Conservation (phyloP, 2,888 invertebrate species). For the Drosophila atripex region DNA sequence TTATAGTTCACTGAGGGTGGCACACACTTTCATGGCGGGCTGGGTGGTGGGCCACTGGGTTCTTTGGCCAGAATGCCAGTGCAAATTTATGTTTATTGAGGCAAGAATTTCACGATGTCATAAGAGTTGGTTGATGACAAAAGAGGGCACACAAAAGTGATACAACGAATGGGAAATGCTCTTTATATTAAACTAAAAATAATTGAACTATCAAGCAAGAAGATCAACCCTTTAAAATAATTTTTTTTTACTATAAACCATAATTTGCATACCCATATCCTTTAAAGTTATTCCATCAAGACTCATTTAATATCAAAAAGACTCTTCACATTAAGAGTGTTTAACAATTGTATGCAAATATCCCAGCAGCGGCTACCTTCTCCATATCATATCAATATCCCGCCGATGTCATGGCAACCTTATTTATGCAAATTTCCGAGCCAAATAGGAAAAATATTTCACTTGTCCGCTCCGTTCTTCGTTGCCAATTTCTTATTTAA, state of each 20-base stretch:
- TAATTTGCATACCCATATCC: background rate
- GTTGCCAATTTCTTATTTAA: conserved; percentile 54
- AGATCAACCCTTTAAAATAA: too few relatives aligned
- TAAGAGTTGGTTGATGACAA: conserved; percentile 56
- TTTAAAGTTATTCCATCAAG: background rate
- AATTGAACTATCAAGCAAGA: background rate
- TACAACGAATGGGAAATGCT: background rate
- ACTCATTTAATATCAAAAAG: background rate
- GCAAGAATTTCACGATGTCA: conserved; percentile 71
- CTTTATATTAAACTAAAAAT: conserved; percentile 2
- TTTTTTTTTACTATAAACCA: too few relatives aligned
- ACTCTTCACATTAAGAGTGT: conserved; percentile 6
- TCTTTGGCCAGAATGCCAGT: conserved; percentile 41
- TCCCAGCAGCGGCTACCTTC: conserved; percentile 26
- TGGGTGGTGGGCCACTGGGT: conserved; percentile 18
- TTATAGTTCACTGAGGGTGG: conserved; percentile 53
- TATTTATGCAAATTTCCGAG: conserved; percentile 62
- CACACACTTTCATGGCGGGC: background rate
- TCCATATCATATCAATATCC: conserved; percentile 43
- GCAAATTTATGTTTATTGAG: conserved; percentile 79
- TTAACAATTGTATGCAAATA: conserved; percentile 35
- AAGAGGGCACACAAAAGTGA: conserved; percentile 17
- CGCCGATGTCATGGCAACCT: conserved; percentile 37
- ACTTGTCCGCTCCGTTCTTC: conserved; percentile 61
- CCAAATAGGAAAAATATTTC: conserved; percentile 63